A percentile compares a stretch with the other conserved stretches of the same genome.
These are phyloP conservation scores for Craniophora ligustri DNA, from an alignment of 2,888 invertebrate genomes.

Conservation along the genomic window DNA sequence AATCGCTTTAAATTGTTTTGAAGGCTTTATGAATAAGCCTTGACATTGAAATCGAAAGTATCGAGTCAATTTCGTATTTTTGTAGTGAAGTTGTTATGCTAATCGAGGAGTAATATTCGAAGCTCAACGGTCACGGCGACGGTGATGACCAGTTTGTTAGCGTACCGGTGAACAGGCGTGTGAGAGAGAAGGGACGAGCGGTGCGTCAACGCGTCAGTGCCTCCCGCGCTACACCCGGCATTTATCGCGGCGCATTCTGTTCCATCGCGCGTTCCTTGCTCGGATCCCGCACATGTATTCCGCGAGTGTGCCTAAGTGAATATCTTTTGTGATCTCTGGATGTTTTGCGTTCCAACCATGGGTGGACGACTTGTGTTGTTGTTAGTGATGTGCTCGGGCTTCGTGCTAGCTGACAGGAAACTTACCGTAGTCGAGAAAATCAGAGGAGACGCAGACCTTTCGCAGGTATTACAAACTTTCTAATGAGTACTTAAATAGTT, in stretches of 20 bases:
- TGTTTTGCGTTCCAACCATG: constrained; percentile 72
- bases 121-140: constrained; percentile 70
- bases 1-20: constrained; percentile 18
- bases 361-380: constrained; percentile 77
- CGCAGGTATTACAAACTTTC: constrained; percentile 89
- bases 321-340: constrained; percentile 68
- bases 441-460: constrained; percentile 90
- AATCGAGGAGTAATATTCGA: constrained; percentile 63
- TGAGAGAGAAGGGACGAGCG: constrained; percentile 70
- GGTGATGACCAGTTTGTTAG: constrained; percentile 72
- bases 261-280: constrained; percentile 64
- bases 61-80: constrained; percentile 27
- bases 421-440: constrained; percentile 90
- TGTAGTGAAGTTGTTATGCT: constrained; percentile 33
- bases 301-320: constrained; percentile 78
- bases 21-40: constrained; percentile 25
- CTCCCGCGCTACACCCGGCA: constrained; percentile 75
- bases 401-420: constrained; percentile 75
- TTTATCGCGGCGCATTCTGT: constrained; percentile 74
- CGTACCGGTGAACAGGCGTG: constrained; percentile 62
- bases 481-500: constrained; percentile 54
- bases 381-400: constrained; percentile 76
- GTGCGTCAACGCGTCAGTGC: constrained; percentile 71
- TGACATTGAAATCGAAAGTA: constrained; percentile 36
- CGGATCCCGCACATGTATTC: constrained; percentile 63